Base-by-base conservation (phyloP, 1,140 invertebrate genomes). In the Drosophila nebulosa region DNA sequence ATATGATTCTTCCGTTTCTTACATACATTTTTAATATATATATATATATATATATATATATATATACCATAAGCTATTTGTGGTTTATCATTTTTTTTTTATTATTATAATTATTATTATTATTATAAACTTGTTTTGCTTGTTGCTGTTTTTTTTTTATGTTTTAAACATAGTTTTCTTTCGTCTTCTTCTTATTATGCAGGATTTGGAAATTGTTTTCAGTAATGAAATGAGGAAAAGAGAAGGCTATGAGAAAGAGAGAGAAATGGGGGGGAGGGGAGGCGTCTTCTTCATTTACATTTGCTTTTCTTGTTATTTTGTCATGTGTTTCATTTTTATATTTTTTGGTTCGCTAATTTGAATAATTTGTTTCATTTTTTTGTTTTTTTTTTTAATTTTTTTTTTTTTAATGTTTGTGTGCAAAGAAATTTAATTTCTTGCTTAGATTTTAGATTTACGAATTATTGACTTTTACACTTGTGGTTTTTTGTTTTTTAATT, bases 391-490 rank as follows among this genome's bases (percentile, higher is more conserved):
- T 51, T 5, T 10, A 42, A 21, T 22, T 62, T 46, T 53, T 60
- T 58, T 57, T 30, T 56, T 53, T 18, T 39, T 60, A 65, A 70
- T 67, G 61, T 74, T 71, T 78, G 63, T 56, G 57, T 55, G 64
- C 78, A 85, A 85, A 86, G 81, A 86, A 86, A 86, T 86, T 86
- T 35, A 32, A 86, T 86, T 86, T 86, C 81, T 75, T 78, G 81
- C 74, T 72, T 71, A 72, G 21, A 69, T 73, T 78, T 42, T 16
- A 16, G 5, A 5, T 46, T 46, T 79, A 68, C 52, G 42, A 70
- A 7, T 77, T 79, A 62, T 74, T 64, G 73, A 76, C 73, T 76
- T 76, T 61, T 68, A 55, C 52, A 55, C 26, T 55, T 32, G 27
- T 46, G 32, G n/a, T n/a, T n/a, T n/a, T n/a, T n/a, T n/a, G n/a